A percentile compares a stretch with the other conserved stretches of the same genome.
These are phyloP conservation scores for Drosophila biarmipes DNA, from an alignment of 1,140 invertebrate genomes.

Conservation along the genomic window DNA sequence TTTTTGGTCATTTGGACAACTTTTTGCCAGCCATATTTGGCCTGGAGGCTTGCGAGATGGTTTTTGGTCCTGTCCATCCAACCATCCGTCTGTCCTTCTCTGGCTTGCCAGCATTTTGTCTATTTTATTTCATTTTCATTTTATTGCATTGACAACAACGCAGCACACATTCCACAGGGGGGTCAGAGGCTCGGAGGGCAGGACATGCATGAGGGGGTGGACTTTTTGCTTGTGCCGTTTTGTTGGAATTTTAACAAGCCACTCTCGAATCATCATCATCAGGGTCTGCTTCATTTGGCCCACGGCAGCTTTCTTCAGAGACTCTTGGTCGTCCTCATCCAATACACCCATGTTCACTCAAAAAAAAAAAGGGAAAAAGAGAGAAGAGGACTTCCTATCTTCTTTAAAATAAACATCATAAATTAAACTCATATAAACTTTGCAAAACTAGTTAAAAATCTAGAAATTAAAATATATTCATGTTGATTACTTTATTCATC, in stretches of 20 bases:
- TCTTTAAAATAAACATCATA: too few relatives aligned
- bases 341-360: conserved; percentile 4
- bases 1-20: conserved; percentile 24
- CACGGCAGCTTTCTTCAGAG: conserved; percentile 35
- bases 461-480: too few relatives aligned
- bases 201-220: conserved; percentile 6
- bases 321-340: conserved; percentile 10
- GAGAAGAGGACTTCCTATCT: background rate
- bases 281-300: conserved; percentile 49
- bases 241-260: conserved; percentile 80
- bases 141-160: conserved; percentile 77
- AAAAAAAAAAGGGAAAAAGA: background rate
- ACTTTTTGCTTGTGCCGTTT: conserved; percentile 40
- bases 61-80: conserved; percentile 21
- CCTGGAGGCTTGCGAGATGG: conserved; percentile 50
- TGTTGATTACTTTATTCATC: too few relatives aligned
- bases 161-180: conserved; percentile 43
- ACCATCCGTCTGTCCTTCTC: conserved; percentile 8
- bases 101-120: conserved; percentile 57
- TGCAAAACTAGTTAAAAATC: too few relatives aligned
- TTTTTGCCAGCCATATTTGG: conserved; percentile 66
- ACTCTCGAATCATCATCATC: conserved; percentile 69
- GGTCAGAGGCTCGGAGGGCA: background rate
- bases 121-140: conserved; percentile 77
- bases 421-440: too few relatives aligned